Percentiles rank a stretch among this genome's conserved stretches.
These are phyloP conservation scores for Drosophila colorata DNA, from an alignment of 2,888 invertebrate genomes.

Conservation along the genomic window DNA sequence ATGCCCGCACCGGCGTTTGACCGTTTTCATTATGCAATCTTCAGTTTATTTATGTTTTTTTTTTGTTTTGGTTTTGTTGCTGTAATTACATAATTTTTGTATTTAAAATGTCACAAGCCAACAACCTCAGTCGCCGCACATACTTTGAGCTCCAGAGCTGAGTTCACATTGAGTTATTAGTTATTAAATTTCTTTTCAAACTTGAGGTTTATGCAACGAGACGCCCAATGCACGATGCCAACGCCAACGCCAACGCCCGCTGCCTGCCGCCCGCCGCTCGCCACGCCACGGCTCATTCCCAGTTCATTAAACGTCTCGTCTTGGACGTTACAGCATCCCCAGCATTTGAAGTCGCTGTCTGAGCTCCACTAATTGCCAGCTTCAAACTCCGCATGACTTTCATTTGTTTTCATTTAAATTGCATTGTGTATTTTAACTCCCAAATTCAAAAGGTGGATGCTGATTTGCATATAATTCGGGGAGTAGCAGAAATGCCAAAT, in stretches of 20 bases:
- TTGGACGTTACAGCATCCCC: conserved; percentile 37
- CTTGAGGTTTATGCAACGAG: conserved; percentile 46
- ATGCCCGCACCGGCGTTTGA: conserved; percentile 39
- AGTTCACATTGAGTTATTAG: conserved; percentile 65
- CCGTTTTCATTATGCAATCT: conserved; percentile 54
- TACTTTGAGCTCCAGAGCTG: conserved; percentile 20
- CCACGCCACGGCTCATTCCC: conserved; percentile 28
- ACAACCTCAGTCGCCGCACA: conserved; percentile 51
- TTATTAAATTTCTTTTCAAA: conserved; percentile 65
- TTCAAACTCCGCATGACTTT: conserved; percentile 49
- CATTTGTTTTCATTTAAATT: conserved; percentile 35
- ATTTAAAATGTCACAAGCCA: conserved; percentile 78
- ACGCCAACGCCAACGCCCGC: neutral
- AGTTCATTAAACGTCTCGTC: conserved; percentile 49
- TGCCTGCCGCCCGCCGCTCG: neutral
- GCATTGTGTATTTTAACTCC: conserved; percentile 24
- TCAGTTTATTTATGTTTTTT: conserved; percentile 39
- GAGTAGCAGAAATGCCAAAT: conserved; percentile 38
- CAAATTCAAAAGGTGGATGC: conserved; percentile 13
- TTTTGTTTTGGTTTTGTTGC: conserved; percentile 29
- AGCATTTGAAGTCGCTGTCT: conserved; percentile 20
- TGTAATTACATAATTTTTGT: conserved; percentile 69
- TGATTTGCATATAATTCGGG: conserved; percentile 47
- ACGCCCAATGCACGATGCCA: conserved; percentile 15
- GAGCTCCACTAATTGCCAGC: conserved; percentile 46